phyloP scores from a whole-genome alignment of 1,140 invertebrate species.

The Drosophila kepulauana region DNA sequence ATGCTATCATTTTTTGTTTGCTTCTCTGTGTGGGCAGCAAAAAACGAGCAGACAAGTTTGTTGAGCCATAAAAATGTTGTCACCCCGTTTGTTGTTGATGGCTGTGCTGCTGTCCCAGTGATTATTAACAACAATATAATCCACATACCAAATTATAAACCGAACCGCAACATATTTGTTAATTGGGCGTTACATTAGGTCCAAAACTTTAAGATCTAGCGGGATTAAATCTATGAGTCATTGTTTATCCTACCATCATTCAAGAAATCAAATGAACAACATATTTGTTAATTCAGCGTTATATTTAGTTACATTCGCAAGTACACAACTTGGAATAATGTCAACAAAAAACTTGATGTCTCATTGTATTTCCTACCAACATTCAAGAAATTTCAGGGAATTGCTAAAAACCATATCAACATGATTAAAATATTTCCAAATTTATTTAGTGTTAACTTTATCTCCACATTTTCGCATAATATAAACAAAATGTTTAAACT shows the following conservation, averaged over 20 bases:
- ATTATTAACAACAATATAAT: conserved; percentile 3
- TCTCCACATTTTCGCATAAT: background rate
- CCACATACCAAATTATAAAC: background rate
- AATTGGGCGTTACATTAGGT: conserved; percentile 30
- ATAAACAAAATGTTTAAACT: background rate
- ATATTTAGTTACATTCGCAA: conserved; percentile 12
- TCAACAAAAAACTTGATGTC: background rate
- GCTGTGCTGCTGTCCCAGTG: conserved; percentile 12
- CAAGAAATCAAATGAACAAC: background rate
- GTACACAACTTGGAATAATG: background rate
- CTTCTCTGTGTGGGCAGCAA: conserved; percentile 8
- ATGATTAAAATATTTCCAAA: background rate
- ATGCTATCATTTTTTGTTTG: conserved; percentile 30
- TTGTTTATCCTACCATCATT: too few relatives aligned
- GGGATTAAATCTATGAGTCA: too few relatives aligned
- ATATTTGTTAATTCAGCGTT: conserved; percentile 38
- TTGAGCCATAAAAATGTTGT: conserved; percentile 65
- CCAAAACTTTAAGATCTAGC: too few relatives aligned
- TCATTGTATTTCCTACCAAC: too few relatives aligned
- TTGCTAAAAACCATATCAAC: background rate
- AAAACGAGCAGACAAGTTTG: conserved; percentile 59
- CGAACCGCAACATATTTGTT: conserved; percentile 33
- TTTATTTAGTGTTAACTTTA: background rate
- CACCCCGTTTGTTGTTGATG: conserved; percentile 15
- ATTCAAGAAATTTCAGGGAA: too few relatives aligned